Base-by-base conservation (phyloP, 2,797 vertebrate genomes). In the Discoglossus pictus region DNA sequence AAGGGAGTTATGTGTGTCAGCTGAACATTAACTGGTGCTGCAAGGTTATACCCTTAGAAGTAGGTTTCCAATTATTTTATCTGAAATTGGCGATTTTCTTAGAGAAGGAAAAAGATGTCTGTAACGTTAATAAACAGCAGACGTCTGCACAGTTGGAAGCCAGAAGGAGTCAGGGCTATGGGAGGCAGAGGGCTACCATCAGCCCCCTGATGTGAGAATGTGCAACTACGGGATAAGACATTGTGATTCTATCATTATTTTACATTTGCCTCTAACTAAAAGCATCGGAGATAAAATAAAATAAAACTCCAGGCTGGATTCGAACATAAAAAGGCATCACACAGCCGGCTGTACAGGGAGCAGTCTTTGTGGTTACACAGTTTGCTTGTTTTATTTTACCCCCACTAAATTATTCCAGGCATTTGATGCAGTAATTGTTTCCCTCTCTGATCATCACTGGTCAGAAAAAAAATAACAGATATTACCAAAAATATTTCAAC, bases 201-300 rank as follows among this genome's bases (percentile, higher is more conserved):
- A 47, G 18, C 40, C 62, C 13, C 62, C 51, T 38, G 51, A 43
- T 38, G 53, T 4, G 40, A 46, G 40, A 51, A 18, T 20, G 38
- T 31, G 25, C 17, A 13, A 34, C 25, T 51, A n/a, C 13, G 8
- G 48, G 9, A 31, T n/a, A 65, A 24, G 27, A 54, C 27, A 24
- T 46, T n/a, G 31, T 3, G 17, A 46, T 18, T 4, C 51, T 46
- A 46, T 65, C 62, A 65, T 65, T 46, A 16, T 36, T 36, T 21
- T 38, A 44, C 61, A 46, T 65, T 21, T 46, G 27, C 25, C 51
- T 36, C 5, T 16, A 46, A 55, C 39, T 55, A 55, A 34, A 31
- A 43, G 39, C 62, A 38, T n/a, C 51, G 46, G 51, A 65, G 36
- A 16, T 21, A 11, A 63, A 36, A 43, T 54, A 39, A 44, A 53